These are phyloP conservation scores for Periophthalmodon schlosseri DNA, from an alignment of 2,113 vertebrate genomes.

Conservation along the genomic window DNA sequence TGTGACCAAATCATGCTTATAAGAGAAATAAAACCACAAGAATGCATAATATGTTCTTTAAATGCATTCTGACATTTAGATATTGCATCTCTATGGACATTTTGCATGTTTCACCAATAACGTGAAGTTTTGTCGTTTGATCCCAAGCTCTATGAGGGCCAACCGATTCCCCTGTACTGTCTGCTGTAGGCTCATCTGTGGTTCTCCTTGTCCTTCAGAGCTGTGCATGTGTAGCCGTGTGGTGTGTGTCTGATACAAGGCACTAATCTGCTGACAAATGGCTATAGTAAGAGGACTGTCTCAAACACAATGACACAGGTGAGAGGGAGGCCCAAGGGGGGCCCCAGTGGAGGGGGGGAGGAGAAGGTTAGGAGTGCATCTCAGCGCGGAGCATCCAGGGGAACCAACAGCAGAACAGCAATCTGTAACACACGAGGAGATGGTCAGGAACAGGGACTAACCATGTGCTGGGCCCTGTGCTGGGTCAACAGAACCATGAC, in stretches of 20 bases:
- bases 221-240: background rate
- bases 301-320: conserved; percentile 9
- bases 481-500: too few relatives aligned
- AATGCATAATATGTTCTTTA: too few relatives aligned
- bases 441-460: too few relatives aligned
- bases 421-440: conserved; percentile 67
- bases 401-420: conserved; percentile 96
- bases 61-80: background rate
- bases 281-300: background rate
- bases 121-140: background rate
- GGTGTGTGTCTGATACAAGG: conserved; percentile 6
- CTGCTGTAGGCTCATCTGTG: background rate
- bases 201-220: background rate
- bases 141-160: background rate
- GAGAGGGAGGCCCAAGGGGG: conserved; percentile 26
- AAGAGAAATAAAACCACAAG: too few relatives aligned
- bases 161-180: background rate
- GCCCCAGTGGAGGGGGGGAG: conserved; percentile 24
- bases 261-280: conserved; percentile 9
- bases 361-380: conserved; percentile 86
- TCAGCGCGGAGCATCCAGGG: conserved; percentile 94
- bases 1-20: too few relatives aligned
- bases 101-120: too few relatives aligned
- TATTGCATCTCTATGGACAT: background rate
- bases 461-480: too few relatives aligned